These are phyloP conservation scores for Coleophora flavipennella DNA, from an alignment of 2,888 invertebrate genomes.

Conservation along the genomic window DNA sequence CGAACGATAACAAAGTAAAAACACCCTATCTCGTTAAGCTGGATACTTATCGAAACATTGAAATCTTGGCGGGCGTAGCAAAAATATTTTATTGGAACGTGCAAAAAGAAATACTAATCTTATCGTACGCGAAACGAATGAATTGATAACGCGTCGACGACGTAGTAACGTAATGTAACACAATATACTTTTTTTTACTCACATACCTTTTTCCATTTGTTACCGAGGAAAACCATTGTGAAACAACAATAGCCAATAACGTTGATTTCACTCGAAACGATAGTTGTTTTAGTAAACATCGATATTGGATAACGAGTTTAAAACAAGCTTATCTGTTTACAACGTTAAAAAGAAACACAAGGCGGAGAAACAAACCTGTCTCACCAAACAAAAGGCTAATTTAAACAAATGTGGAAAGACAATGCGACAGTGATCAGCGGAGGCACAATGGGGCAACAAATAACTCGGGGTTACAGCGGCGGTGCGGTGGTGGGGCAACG, in stretches of 20 bases:
- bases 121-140: conserved; percentile 20
- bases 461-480: conserved; percentile 44
- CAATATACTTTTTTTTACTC: conserved; percentile 2
- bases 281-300: conserved; percentile 33
- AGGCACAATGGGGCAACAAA: conserved; percentile 63
- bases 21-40: conserved; percentile 7
- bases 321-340: conserved; percentile 37
- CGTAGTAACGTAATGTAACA: conserved; percentile 15
- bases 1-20: conserved; percentile 9
- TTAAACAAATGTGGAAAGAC: conserved; percentile 63
- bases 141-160: conserved; percentile 12
- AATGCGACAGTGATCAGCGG: conserved; percentile 57
- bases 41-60: conserved; percentile 17
- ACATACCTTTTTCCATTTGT: conserved; percentile 3
- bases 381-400: conserved; percentile 54
- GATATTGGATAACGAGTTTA: conserved; percentile 36
- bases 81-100: conserved; percentile 16
- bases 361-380: conserved; percentile 41
- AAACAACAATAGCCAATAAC: conserved; percentile 5
- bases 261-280: conserved; percentile 19
- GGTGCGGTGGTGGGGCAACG: conserved; percentile 28
- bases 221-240: not conserved
- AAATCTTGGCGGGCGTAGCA: conserved; percentile 3
- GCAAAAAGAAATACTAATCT: conserved; percentile 21
- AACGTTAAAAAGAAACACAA: conserved; percentile 40